Evolutionary conservation across 2,888 invertebrate genomes (phyloP), one percentile per base, ranked within the genome.

Genomic region (Trachelus tabidus): DNA sequence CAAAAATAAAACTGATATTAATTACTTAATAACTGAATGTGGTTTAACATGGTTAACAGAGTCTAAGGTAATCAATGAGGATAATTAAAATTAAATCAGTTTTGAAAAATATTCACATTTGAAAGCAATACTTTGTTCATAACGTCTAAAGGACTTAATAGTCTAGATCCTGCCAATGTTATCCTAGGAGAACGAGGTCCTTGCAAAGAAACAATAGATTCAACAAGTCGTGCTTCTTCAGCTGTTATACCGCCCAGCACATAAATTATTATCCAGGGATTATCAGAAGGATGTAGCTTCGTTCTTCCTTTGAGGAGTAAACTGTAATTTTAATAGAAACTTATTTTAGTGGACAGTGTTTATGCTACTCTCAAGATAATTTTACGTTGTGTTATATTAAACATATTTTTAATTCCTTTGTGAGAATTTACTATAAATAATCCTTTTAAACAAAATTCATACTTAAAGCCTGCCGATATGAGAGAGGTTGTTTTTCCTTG

Each of bases 401-500:
- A 23, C 30, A 75, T 31, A 37, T 77, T 23, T 34, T 75, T 23
- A 34, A 31, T 12, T 56, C 34, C 33, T 73, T 71, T 34, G n/a
- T 76, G 68, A 76, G 15, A 12, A 34, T 77, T 56, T 40, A 77
- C 15, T 71, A 23, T 37, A 69, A 68, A 35, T 74, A 69, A 35
- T 75, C 33, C 11, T 33, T 73, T 11, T 73, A 76, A 56, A 35
- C 33, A 73, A 73, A 73, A 73, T 75, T 85, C 92, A 92, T 90
- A 95, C 95, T 94, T 94, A 77, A 95, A 93, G 6, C 95, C 94
- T 73, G 94, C 93, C 84, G 95, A 95, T 69, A 95, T 92, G 33
- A 93, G 83, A 1, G 94, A 94, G 68, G 94, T 93, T 68, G 93
- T 93, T 85, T 93, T 92, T 81, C 93, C 93, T 73, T 93, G 92